These are phyloP conservation scores for Chrysopilus asiliformis DNA, from an alignment of 2,888 invertebrate species.

Conservation along the genomic window DNA sequence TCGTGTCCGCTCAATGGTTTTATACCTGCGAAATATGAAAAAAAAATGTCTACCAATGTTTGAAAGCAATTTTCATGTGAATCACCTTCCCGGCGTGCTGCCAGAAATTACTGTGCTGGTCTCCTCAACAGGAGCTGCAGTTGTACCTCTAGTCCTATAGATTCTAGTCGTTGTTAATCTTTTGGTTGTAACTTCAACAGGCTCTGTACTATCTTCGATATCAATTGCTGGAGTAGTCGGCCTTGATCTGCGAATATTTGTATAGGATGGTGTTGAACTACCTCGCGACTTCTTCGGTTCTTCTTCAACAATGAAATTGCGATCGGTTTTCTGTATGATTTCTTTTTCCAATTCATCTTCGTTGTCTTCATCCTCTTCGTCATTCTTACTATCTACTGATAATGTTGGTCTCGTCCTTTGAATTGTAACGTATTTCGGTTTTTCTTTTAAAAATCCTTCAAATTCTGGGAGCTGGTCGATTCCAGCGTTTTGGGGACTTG, in stretches of 20 bases:
- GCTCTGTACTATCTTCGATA: too few relatives aligned
- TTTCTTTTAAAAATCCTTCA: slow-evolving; percentile 34
- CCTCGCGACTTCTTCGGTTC: slow-evolving; percentile 1
- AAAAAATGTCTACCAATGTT: too few relatives aligned
- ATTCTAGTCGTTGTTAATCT: too few relatives aligned
- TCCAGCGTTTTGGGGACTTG: slow-evolving; percentile 45
- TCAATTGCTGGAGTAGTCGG: too few relatives aligned
- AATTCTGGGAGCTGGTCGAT: slow-evolving; percentile 33
- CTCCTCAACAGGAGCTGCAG: too few relatives aligned
- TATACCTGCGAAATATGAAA: too few relatives aligned
- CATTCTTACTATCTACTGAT: slow-evolving; percentile 24
- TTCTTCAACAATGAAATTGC: slow-evolving; percentile 15
- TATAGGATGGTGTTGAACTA: slow-evolving; percentile 43
- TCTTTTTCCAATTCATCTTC: slow-evolving; percentile 19
- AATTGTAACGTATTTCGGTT: slow-evolving; percentile 55
- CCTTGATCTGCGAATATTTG: slow-evolving; percentile 54
- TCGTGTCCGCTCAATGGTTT: neutral
- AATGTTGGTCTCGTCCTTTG: slow-evolving; percentile 43
- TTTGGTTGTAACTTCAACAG: too few relatives aligned
- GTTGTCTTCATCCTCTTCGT: slow-evolving; percentile 18
- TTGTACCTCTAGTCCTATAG: too few relatives aligned
- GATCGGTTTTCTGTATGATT: slow-evolving; percentile 16
- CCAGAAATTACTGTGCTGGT: too few relatives aligned
- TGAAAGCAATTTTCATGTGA: too few relatives aligned
- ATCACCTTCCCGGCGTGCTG: too few relatives aligned